phyloP scores from a whole-genome alignment of 2,797 vertebrate genomes.

The Acropternis orthonyx region DNA sequence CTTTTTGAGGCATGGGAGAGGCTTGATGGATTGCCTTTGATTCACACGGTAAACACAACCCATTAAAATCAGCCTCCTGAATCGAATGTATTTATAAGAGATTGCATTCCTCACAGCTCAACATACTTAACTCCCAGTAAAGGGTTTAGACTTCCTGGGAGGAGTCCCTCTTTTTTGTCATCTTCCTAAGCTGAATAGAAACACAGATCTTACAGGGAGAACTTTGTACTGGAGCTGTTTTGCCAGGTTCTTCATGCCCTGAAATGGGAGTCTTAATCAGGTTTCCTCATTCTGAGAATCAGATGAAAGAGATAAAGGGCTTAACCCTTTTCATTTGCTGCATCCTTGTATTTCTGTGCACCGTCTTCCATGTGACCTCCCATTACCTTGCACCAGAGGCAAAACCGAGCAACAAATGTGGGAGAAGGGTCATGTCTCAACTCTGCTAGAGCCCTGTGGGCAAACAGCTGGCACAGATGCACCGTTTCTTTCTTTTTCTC shows the following conservation, averaged over 20 bases:
- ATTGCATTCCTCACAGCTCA: background rate
- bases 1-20: background rate
- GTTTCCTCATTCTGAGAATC: background rate
- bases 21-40: background rate
- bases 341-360: background rate
- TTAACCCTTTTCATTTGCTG: background rate
- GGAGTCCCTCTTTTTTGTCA: background rate
- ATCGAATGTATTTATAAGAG: background rate
- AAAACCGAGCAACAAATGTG: background rate
- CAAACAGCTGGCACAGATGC: background rate
- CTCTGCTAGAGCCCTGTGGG: background rate
- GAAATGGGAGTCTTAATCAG: background rate
- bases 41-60: background rate
- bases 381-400: background rate
- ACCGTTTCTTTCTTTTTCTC: background rate
- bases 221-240: background rate
- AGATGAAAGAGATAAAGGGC: background rate
- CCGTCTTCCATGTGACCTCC: fast-evolving
- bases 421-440: background rate
- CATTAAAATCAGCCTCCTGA: background rate
- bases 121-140: background rate
- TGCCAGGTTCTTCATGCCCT: background rate
- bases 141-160: background rate
- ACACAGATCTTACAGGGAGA: background rate
- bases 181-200: background rate